A percentile compares a stretch with the other conserved stretches of the same genome.
Conservation (phyloP, 92 coral and sea anemone species). For the Epizoanthus rinbou region DNA sequence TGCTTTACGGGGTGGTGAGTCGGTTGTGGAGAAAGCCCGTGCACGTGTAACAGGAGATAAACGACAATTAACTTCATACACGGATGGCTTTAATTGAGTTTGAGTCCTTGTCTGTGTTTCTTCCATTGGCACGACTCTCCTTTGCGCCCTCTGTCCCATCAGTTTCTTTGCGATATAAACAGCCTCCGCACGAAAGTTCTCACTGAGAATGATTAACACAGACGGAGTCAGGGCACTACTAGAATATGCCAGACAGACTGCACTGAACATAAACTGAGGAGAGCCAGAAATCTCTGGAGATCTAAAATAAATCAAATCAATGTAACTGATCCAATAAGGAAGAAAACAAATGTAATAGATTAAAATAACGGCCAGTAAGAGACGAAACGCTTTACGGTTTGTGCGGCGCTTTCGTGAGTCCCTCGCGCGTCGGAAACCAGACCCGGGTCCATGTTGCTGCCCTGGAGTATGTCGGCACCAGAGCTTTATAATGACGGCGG, state of each 20-base stretch:
- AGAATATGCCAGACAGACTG: slow-evolving; percentile 24
- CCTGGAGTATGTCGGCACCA: slow-evolving; percentile 34
- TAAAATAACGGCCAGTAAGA: slow-evolving; percentile 14
- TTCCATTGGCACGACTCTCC: slow-evolving; percentile 10
- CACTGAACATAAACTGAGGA: slow-evolving; percentile 12
- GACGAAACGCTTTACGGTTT: slow-evolving; percentile 25
- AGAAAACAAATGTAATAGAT: slow-evolving; percentile 31
- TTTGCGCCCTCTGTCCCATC: slow-evolving; percentile 1
- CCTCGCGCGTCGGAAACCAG: slow-evolving; percentile 4
- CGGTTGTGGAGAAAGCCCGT: too few species aligned
- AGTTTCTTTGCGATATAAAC: not conserved
- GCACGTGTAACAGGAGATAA: not conserved
- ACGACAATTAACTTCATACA: not conserved
- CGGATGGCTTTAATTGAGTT: slow-evolving; percentile 1
- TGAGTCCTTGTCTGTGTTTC: slow-evolving; percentile 26
- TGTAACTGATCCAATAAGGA: slow-evolving; percentile 30
- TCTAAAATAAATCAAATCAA: slow-evolving; percentile 9
- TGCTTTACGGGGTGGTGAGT: too few species aligned
- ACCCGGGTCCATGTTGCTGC: not conserved
- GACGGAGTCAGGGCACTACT: slow-evolving; percentile 28
- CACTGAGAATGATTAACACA: slow-evolving; percentile 14
- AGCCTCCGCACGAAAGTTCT: slow-evolving; percentile 33
- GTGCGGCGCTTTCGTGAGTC: slow-evolving; percentile 4
- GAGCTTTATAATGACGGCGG: slow-evolving; percentile 29
- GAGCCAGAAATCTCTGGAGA: slow-evolving; percentile 30